phyloP scores from a whole-genome alignment of 2,797 vertebrate genomes.

The Aotus griseimembra region DNA sequence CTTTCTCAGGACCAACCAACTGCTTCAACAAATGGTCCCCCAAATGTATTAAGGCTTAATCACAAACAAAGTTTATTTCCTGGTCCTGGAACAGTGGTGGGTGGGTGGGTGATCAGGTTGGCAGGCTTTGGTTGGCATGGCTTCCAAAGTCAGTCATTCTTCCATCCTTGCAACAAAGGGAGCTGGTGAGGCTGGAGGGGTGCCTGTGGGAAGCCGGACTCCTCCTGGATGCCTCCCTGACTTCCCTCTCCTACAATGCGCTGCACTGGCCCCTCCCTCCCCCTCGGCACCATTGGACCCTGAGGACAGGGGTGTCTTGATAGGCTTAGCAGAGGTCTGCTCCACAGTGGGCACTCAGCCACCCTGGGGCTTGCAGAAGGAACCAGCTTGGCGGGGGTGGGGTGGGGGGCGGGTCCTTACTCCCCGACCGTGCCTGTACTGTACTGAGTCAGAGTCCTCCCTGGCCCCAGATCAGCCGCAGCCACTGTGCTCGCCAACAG shows the following conservation, averaged over 20 bases:
- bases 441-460: too few relatives aligned
- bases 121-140: neutral
- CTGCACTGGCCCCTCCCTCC: too few relatives aligned
- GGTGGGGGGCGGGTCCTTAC: neutral
- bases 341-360: accelerated
- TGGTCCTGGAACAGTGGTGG: neutral
- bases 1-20: neutral
- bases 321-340: neutral
- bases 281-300: accelerated
- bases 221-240: neutral
- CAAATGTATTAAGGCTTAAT: neutral
- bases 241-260: accelerated
- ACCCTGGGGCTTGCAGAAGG: neutral
- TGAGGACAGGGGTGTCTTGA: neutral
- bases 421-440: too few relatives aligned
- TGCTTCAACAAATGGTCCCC: neutral
- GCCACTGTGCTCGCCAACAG: neutral
- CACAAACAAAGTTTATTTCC: neutral
- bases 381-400: neutral
- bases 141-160: neutral
- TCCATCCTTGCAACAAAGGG: neutral
- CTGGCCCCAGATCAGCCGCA: neutral
- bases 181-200: neutral
- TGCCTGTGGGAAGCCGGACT: neutral
- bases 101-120: neutral